Evolutionary conservation across 1,140 invertebrate genomes (phyloP).

Genomic region (Brachionus calyciflorus): DNA sequence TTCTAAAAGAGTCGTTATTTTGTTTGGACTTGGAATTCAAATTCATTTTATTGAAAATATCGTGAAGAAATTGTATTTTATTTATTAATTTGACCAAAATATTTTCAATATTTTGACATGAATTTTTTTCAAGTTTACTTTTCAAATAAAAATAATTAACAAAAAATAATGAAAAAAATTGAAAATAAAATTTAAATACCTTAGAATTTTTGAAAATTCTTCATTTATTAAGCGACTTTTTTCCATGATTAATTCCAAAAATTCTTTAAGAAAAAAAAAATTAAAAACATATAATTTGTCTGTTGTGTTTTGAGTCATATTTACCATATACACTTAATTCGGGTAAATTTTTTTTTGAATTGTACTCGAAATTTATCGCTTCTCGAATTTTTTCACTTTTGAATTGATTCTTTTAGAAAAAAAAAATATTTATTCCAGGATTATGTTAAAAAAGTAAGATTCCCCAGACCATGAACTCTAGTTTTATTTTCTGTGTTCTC

Average conservation of each 20-base stretch:
- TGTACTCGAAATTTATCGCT: neutral
- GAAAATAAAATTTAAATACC: neutral
- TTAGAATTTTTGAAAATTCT: slow-evolving; percentile 5
- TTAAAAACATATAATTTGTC: neutral
- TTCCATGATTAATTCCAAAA: neutral
- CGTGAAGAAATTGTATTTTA: slow-evolving; percentile 7
- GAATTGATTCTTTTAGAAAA: neutral
- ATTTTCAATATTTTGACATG: neutral
- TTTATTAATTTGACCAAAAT: neutral
- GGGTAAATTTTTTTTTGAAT: neutral
- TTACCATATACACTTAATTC: slow-evolving; percentile 2
- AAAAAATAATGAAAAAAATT: neutral
- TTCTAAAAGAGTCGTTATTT: neutral
- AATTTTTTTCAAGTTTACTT: neutral
- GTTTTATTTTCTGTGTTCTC: too few relatives aligned
- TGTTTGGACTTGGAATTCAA: neutral
- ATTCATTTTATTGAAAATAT: slow-evolving; percentile 5
- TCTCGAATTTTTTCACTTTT: neutral
- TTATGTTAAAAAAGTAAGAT: too few relatives aligned
- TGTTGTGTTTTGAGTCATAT: neutral
- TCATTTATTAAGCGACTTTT: neutral
- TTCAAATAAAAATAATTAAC: neutral
- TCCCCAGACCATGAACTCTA: too few relatives aligned
- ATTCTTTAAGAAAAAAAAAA: neutral
- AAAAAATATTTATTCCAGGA: too few relatives aligned